Percentiles rank a stretch among this genome's conserved stretches.
Conservation (phyloP, 2,113 vertebrate species). For the Climacteris rufus region DNA sequence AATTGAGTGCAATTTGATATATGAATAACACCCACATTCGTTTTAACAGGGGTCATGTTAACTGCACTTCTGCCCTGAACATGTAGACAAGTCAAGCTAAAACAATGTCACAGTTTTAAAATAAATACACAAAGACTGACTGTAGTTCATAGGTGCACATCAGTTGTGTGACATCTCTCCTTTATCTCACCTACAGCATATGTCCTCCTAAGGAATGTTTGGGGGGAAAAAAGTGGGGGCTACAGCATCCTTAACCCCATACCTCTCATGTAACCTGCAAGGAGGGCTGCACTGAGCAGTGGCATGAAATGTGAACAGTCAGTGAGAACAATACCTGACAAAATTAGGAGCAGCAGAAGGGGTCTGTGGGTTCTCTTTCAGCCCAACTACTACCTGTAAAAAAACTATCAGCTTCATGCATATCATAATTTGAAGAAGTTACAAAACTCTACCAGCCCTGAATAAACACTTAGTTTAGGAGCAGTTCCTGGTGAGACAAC, state of each 20-base stretch:
- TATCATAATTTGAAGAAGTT: neutral
- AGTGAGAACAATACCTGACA: neutral
- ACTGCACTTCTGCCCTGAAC: neutral
- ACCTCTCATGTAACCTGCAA: neutral
- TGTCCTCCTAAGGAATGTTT: neutral
- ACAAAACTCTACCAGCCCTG: neutral
- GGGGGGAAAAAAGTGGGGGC: neutral
- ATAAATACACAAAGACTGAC: neutral
- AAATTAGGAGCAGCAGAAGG: neutral
- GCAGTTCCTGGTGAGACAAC: neutral
- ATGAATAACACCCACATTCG: neutral
- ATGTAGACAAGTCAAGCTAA: neutral
- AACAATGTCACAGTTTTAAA: neutral
- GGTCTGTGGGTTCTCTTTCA: neutral
- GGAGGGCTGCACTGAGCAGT: neutral
- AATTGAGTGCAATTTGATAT: constrained; percentile 12
- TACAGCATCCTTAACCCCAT: neutral
- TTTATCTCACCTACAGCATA: neutral
- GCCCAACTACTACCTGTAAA: neutral
- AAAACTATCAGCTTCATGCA: neutral
- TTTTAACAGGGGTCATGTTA: neutral
- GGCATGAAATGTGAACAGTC: neutral
- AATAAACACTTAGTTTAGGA: neutral
- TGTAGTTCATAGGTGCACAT: neutral
- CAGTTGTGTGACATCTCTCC: neutral